phyloP scores from a whole-genome alignment of 2,888 invertebrate genomes.

The Microplitis deprimator region DNA sequence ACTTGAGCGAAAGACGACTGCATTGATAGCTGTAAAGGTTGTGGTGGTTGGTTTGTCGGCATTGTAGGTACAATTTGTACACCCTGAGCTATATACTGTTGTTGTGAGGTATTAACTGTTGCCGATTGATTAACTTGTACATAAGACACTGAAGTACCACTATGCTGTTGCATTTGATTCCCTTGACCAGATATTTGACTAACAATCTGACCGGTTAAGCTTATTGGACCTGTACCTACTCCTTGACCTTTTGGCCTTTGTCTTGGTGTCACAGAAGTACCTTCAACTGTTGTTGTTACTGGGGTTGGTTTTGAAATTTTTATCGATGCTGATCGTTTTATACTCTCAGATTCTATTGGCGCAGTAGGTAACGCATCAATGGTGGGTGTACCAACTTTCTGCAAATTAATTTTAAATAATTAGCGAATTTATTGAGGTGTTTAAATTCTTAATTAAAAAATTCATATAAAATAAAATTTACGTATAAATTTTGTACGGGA shows the following conservation, averaged over 20 bases:
- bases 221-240: constrained; percentile 67
- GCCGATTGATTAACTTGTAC: constrained; percentile 60
- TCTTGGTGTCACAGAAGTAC: constrained; percentile 87
- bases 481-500: constrained; percentile 86
- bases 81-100: constrained; percentile 54
- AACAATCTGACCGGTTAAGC: constrained; percentile 67
- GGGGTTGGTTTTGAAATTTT: constrained; percentile 72
- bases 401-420: constrained; percentile 52
- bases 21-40: constrained; percentile 48
- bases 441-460: neutral
- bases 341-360: constrained; percentile 80
- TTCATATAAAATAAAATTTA: constrained; percentile 68
- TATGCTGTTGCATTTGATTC: constrained; percentile 56
- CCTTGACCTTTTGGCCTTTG: constrained; percentile 83
- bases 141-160: constrained; percentile 58
- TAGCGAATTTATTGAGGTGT: constrained; percentile 2
- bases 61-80: constrained; percentile 2
- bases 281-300: constrained; percentile 74
- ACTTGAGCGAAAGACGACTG: constrained; percentile 51
- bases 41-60: constrained; percentile 33
- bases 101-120: constrained; percentile 56
- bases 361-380: constrained; percentile 79
- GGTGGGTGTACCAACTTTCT: constrained; percentile 80
- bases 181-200: constrained; percentile 69
- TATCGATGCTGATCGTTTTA: constrained; percentile 74